Percentiles rank a stretch among this genome's conserved stretches.
Conservation (phyloP, 30 jellyfish, hydroid and myxozoan species). For the Aurelia aurita complex sp. Pacific region DNA sequence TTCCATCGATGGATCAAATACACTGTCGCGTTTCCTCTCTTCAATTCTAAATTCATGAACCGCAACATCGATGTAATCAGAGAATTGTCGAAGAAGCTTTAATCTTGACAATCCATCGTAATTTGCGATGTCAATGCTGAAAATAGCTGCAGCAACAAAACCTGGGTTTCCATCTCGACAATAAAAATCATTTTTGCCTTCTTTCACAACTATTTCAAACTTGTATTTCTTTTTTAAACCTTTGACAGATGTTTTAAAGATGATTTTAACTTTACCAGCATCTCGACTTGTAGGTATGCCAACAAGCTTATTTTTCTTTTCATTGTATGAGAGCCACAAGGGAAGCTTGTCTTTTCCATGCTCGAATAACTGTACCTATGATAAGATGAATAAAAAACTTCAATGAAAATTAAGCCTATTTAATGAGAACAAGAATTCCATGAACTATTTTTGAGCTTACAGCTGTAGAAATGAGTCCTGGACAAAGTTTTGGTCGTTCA, state of each 20-base stretch:
- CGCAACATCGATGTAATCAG: conserved; percentile 69
- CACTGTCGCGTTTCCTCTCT: conserved; percentile 58
- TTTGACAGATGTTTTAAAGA: conserved; percentile 39
- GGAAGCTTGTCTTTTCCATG: conserved; percentile 73
- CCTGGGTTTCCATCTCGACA: conserved; percentile 67
- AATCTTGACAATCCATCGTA: conserved; percentile 54
- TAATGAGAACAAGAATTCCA: too few species aligned
- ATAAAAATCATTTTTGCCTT: conserved; percentile 8
- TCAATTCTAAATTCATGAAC: conserved; percentile 60
- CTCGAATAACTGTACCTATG: conserved; percentile 47
- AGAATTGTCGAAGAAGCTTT: conserved; percentile 56
- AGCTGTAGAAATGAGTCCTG: too few species aligned
- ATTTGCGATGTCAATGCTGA: conserved; percentile 55
- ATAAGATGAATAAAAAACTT: neutral
- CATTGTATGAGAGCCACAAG: conserved; percentile 74
- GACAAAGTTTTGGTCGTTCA: too few species aligned
- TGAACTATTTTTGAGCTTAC: too few species aligned
- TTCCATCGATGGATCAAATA: conserved; percentile 39
- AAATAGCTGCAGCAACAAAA: conserved; percentile 74
- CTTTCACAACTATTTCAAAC: conserved; percentile 52
- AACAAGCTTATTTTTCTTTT: conserved; percentile 60
- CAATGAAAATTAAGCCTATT: too few species aligned
- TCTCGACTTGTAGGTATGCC: conserved; percentile 80
- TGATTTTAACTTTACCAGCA: conserved; percentile 44
- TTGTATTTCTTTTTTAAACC: conserved; percentile 20